These are phyloP conservation scores for Vulpes lagopus DNA, from an alignment of 2,113 vertebrate genomes.

Conservation along the genomic window DNA sequence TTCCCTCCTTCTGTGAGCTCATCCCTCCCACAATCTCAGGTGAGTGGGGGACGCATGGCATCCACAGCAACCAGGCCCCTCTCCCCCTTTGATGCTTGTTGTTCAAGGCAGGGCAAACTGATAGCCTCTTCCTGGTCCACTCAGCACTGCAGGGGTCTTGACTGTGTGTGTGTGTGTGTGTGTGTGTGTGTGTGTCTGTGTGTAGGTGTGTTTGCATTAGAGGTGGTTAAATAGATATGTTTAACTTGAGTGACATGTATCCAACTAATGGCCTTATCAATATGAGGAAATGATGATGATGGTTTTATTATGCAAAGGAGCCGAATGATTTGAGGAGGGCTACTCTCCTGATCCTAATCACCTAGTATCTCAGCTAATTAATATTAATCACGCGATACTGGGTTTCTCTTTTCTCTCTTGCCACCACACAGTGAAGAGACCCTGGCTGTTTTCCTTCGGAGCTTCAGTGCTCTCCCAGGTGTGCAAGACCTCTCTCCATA, in stretches of 20 bases:
- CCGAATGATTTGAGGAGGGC: not conserved
- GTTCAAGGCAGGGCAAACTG: not conserved
- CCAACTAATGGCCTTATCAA: not conserved
- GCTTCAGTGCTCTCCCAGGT: slow-evolving; percentile 30
- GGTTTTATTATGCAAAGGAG: slow-evolving; percentile 28
- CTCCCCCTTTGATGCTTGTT: not conserved
- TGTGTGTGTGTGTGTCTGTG: not conserved
- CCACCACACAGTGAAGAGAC: not conserved
- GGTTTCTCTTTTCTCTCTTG: slow-evolving; percentile 31
- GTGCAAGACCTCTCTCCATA: not conserved
- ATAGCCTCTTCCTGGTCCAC: not conserved
- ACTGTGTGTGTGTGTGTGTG: not conserved
- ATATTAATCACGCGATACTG: not conserved
- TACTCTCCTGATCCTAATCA: not conserved
- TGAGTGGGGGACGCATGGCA: not conserved
- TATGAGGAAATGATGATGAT: not conserved
- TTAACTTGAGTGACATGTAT: not conserved
- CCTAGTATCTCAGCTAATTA: slow-evolving; percentile 1
- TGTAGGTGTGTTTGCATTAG: not conserved
- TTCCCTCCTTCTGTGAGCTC: slow-evolving; percentile 61
- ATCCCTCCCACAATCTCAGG: slow-evolving; percentile 64
- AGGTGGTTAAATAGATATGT: not conserved
- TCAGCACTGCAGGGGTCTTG: not conserved
- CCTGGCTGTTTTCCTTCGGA: not conserved
- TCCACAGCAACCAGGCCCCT: not conserved